Evolutionary conservation across 2,113 vertebrate genomes (phyloP).

Genomic region (Labeo rohita): DNA sequence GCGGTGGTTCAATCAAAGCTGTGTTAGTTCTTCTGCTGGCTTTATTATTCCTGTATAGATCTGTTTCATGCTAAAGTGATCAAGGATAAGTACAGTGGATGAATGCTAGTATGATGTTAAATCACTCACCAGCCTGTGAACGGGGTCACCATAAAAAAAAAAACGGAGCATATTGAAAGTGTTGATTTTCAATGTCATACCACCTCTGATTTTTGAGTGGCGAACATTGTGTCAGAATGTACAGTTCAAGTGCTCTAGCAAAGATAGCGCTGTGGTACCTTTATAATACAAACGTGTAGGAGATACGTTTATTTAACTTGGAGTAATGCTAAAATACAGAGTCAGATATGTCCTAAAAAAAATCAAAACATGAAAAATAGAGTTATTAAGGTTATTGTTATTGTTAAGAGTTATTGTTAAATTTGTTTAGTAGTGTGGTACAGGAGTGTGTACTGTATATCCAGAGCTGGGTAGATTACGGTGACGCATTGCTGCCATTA

Average conservation of each 20-base stretch:
- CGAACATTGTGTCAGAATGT: slow-evolving; percentile 21
- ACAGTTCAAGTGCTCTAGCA: background rate
- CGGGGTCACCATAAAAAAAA: background rate
- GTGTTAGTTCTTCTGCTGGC: slow-evolving; percentile 46
- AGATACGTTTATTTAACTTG: background rate
- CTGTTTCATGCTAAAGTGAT: slow-evolving; percentile 58
- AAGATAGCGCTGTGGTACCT: background rate
- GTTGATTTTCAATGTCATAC: slow-evolving; percentile 11
- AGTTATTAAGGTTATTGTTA: no score
- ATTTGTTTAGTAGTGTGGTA: no score
- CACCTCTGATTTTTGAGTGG: slow-evolving; percentile 24
- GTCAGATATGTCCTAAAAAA: no score
- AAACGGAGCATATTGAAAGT: background rate
- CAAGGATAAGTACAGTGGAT: slow-evolving; percentile 55
- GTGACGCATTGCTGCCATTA: no score
- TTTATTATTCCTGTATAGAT: slow-evolving; percentile 55
- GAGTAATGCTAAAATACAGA: no score
- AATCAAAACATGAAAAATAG: no score
- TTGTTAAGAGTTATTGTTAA: no score
- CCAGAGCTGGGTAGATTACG: no score
- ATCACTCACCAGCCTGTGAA: slow-evolving; percentile 35
- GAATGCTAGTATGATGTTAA: slow-evolving; percentile 40
- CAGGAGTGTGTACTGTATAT: no score
- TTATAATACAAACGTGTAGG: background rate
- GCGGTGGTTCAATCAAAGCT: slow-evolving; percentile 46